Conservation (phyloP, 2,113 vertebrate genomes). For the Nothoprocta pentlandii region DNA sequence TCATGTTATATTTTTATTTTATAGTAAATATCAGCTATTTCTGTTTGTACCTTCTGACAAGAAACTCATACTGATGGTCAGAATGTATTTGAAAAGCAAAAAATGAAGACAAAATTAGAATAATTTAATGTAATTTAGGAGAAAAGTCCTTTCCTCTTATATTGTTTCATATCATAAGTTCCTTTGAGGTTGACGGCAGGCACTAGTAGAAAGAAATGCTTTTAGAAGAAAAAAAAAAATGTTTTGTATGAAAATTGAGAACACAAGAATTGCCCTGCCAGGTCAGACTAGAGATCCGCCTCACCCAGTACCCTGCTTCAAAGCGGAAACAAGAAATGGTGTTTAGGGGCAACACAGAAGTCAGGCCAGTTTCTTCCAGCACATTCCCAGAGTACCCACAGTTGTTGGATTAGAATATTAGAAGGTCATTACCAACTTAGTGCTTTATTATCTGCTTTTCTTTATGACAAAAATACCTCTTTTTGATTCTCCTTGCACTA, state of each 20-base stretch:
- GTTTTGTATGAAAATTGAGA: neutral
- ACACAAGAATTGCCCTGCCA: neutral
- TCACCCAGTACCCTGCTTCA: neutral
- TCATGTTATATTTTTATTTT: neutral
- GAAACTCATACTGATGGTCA: neutral
- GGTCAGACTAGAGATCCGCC: neutral
- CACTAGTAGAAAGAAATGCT: neutral
- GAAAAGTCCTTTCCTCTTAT: neutral
- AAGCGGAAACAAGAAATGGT: neutral
- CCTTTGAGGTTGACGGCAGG: neutral
- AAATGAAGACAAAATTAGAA: neutral
- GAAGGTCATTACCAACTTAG: neutral
- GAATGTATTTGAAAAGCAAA: constrained; percentile 11
- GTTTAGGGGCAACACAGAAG: neutral
- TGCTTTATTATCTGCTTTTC: neutral
- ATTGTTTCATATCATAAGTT: neutral
- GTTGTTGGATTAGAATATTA: neutral
- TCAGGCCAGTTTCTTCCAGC: neutral
- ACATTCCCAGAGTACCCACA: neutral
- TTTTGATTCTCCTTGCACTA: neutral
- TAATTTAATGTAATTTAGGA: neutral
- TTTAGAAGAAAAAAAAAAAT: neutral
- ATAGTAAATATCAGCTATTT: constrained; percentile 40
- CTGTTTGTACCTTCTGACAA: neutral
- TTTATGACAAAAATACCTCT: neutral